These are phyloP conservation scores for Sinonovacula constricta DNA, from an alignment of 1,140 invertebrate species.

Conservation along the genomic window DNA sequence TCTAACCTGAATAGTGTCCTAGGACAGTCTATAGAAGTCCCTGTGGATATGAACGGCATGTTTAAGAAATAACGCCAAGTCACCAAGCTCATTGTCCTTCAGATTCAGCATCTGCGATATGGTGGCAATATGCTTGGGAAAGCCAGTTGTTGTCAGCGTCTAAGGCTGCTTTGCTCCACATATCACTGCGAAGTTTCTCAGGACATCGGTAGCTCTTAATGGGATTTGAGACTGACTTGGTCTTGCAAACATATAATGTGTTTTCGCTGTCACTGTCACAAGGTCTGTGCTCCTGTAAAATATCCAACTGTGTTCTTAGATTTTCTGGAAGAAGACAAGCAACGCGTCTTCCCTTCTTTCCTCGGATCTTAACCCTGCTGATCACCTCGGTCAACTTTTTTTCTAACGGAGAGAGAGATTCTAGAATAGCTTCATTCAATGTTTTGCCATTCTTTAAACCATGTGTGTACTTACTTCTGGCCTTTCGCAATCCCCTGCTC, in stretches of 20 bases:
- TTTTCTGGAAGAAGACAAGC: slow-evolving; percentile 20
- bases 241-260: slow-evolving; percentile 50
- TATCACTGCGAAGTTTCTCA: too few species aligned
- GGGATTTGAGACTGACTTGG: neutral
- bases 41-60: too few species aligned
- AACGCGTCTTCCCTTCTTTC: slow-evolving; percentile 45
- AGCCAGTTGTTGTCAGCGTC: slow-evolving; percentile 70
- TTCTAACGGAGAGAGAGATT: slow-evolving; percentile 30
- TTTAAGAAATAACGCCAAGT: slow-evolving; percentile 43
- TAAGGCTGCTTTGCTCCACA: slow-evolving; percentile 39
- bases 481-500: too few species aligned
- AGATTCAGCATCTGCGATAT: slow-evolving; percentile 51
- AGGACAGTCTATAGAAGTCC: slow-evolving; percentile 53
- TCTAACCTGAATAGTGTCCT: too few species aligned
- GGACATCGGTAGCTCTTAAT: too few species aligned
- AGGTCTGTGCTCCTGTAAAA: neutral
- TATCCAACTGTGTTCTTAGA: too few species aligned
- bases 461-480: too few species aligned
- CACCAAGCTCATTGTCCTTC: slow-evolving; percentile 55
- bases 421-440: slow-evolving; percentile 3
- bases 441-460: too few species aligned
- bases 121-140: slow-evolving; percentile 52
- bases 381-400: slow-evolving; percentile 2
- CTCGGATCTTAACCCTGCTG: slow-evolving; percentile 30
- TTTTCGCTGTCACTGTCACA: slow-evolving; percentile 15